Conservation (phyloP, 1,140 invertebrate species). For the Gryllus bimaculatus region DNA sequence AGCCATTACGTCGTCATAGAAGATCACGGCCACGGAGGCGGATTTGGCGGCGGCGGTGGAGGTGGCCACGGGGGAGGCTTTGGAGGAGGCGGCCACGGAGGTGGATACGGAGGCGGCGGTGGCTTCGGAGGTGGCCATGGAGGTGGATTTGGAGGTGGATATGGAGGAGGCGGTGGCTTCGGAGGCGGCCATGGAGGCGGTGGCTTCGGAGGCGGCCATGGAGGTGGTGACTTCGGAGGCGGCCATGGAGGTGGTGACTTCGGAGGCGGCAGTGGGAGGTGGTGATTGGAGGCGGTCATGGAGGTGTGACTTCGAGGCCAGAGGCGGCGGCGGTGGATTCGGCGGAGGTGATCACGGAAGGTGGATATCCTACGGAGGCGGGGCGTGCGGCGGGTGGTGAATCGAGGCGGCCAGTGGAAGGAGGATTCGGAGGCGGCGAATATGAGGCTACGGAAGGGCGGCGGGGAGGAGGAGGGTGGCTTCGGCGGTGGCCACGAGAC, state of each 20-base stretch:
- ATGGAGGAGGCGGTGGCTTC: slow-evolving; percentile 31
- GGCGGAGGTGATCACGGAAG: neutral
- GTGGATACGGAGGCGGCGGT: neutral
- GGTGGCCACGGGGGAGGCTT: neutral
- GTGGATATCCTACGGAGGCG: neutral
- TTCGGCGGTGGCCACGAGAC: slow-evolving; percentile 26
- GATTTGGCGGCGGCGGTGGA: neutral
- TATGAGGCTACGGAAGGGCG: slow-evolving; percentile 31
- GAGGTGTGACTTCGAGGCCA: neutral
- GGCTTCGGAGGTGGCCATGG: too few species aligned
- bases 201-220: neutral
- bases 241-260: slow-evolving; percentile 22
- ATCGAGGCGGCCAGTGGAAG: too few species aligned
- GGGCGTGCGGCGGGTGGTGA: slow-evolving; percentile 11
- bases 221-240: slow-evolving; percentile 21
- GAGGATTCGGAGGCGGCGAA: slow-evolving; percentile 26
- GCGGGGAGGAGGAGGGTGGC: too few species aligned
- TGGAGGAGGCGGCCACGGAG: too few species aligned
- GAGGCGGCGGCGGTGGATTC: neutral
- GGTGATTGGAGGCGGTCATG: too few species aligned
- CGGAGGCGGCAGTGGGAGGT: neutral
- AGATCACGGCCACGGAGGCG: neutral
- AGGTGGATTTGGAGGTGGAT: too few species aligned
- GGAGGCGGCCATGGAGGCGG: slow-evolving; percentile 22
- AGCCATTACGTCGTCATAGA: slow-evolving; percentile 21